A percentile compares a stretch with the other conserved stretches of the same genome.
phyloP scores from a whole-genome alignment of 2,113 vertebrate species.

The Acrocephalus arundinaceus region DNA sequence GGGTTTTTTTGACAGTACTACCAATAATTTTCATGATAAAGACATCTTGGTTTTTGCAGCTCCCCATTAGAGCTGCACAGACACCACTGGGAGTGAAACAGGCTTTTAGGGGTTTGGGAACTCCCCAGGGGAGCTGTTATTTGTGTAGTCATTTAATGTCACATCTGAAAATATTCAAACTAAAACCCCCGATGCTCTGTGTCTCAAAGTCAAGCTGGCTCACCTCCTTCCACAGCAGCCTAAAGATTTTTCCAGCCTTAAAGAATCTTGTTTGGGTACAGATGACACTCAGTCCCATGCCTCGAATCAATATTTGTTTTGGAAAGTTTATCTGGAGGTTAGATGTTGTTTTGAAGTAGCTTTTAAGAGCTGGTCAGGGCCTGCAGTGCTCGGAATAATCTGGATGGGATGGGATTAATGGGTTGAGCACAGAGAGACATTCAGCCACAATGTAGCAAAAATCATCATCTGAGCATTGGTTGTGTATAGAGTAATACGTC shows the following conservation, averaged over 20 bases:
- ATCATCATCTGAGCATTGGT: not conserved
- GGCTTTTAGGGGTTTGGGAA: not conserved
- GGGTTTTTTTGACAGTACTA: not conserved
- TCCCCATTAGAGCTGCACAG: accelerated
- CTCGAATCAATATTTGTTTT: not conserved
- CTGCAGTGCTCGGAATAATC: not conserved
- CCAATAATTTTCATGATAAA: not conserved
- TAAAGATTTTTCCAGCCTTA: not conserved
- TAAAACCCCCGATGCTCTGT: not conserved
- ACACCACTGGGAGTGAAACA: not conserved
- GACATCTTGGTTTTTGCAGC: not conserved
- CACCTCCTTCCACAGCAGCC: not conserved
- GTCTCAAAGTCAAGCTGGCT: not conserved
- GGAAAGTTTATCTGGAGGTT: not conserved
- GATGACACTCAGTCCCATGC: not conserved
- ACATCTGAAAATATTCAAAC: not conserved
- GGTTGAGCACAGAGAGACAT: not conserved
- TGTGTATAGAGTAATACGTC: not conserved
- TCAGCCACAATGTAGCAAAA: not conserved
- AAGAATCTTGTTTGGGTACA: not conserved
- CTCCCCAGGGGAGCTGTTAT: not conserved
- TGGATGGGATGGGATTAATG: not conserved
- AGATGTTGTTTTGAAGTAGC: not conserved
- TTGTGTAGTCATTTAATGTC: not conserved
- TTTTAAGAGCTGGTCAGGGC: not conserved